phyloP scores from a whole-genome alignment of 37 sponge, comb jelly and placozoan genomes.

The Cladorhizidae sp. region DNA sequence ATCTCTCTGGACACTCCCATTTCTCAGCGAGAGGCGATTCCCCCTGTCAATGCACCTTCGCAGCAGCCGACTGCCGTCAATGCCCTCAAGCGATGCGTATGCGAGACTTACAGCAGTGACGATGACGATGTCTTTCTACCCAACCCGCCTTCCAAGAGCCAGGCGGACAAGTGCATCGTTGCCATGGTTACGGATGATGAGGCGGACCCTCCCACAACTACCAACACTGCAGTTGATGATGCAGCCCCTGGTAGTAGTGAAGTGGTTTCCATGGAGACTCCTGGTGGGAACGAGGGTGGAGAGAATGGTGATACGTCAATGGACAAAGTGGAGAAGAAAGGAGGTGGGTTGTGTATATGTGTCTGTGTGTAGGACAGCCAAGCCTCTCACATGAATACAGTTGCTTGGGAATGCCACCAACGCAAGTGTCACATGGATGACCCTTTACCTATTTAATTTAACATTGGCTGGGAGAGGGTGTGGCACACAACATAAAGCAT shows the following conservation, averaged over 20 bases:
- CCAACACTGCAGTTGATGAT: neutral
- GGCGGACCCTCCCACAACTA: neutral
- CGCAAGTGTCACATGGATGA: no score
- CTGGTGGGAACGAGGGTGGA: neutral
- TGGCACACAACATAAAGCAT: no score
- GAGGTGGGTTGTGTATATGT: neutral
- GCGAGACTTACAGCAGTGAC: constrained; percentile 28
- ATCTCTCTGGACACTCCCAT: neutral
- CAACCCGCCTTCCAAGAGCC: constrained; percentile 20
- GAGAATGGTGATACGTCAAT: neutral
- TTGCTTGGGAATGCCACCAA: no score
- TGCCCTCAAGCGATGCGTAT: neutral
- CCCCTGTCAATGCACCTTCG: neutral
- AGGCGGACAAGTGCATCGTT: constrained; percentile 25
- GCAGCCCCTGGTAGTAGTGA: neutral
- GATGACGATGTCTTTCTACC: constrained; percentile 46
- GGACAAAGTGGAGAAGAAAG: constrained; percentile 2
- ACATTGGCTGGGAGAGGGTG: no score
- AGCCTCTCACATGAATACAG: no score
- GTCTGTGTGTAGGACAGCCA: no score
- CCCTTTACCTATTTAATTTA: no score
- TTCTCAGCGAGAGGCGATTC: neutral
- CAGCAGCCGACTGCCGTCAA: neutral
- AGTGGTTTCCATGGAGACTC: neutral
- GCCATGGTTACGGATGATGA: constrained; percentile 21